phyloP scores from a whole-genome alignment of 2,113 vertebrate genomes.

The Cochlearius cochlearius region DNA sequence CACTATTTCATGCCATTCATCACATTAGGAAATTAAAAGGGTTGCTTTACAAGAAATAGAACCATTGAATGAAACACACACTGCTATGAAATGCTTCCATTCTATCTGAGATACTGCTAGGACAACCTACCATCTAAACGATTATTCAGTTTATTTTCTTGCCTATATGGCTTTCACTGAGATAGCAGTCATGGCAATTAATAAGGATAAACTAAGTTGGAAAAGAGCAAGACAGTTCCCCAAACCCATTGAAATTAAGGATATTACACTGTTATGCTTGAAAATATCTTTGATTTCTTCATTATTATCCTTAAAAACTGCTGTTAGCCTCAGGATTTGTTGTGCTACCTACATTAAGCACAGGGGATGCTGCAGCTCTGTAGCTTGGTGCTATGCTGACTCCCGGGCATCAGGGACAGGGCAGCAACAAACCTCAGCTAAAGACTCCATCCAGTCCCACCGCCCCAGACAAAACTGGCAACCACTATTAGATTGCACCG shows the following conservation, averaged over 20 bases:
- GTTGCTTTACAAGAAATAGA: neutral
- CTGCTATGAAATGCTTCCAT: neutral
- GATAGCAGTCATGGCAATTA: neutral
- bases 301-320: neutral
- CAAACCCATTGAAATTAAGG: neutral
- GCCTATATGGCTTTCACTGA: neutral
- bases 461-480: neutral
- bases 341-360: neutral
- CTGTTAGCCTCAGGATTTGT: neutral
- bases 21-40: neutral
- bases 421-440: neutral
- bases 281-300: neutral
- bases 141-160: neutral
- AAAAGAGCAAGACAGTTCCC: neutral
- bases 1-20: neutral
- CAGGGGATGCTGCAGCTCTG: neutral
- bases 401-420: neutral
- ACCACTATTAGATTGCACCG: neutral
- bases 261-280: neutral
- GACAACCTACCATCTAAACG: neutral
- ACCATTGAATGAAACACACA: neutral
- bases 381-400: neutral
- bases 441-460: neutral
- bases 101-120: neutral
- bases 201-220: neutral